Evolutionary conservation across 2,888 invertebrate genomes (phyloP).

Genomic region (Pimpla rufipes): DNA sequence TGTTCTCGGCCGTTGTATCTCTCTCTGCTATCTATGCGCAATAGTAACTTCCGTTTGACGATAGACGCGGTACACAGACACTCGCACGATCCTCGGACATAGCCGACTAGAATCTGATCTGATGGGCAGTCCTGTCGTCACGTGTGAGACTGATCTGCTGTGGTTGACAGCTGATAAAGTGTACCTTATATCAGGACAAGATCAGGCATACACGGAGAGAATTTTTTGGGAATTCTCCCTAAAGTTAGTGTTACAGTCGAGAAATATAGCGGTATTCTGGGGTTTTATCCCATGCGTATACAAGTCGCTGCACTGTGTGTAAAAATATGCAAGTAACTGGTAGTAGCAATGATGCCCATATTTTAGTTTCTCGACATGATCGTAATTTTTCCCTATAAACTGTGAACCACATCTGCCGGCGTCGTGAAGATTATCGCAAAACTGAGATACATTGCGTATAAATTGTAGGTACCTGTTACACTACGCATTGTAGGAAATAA

Average conservation of each 20-base stretch:
- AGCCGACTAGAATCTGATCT: too few relatives aligned
- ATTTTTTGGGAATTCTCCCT: too few relatives aligned
- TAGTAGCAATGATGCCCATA: too few relatives aligned
- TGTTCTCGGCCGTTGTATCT: conserved; percentile 8
- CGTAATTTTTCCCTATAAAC: neutral
- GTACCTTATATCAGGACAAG: too few relatives aligned
- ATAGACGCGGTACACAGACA: neutral
- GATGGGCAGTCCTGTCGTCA: too few relatives aligned
- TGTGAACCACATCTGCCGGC: neutral
- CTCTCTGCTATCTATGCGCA: conserved; percentile 4
- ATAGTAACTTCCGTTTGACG: conserved; percentile 19
- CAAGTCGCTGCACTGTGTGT: neutral
- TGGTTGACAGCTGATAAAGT: too few relatives aligned
- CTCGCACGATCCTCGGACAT: conserved; percentile 9
- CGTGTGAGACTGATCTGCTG: too few relatives aligned
- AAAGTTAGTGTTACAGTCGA: too few relatives aligned
- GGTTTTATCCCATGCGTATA: neutral
- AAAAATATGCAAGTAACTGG: too few relatives aligned
- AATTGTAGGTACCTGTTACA: neutral
- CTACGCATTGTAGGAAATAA: neutral
- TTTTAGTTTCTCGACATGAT: too few relatives aligned
- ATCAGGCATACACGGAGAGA: too few relatives aligned
- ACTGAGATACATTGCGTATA: neutral
- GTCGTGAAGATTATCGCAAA: neutral
- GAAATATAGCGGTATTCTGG: neutral